Evolutionary conservation across 2,888 invertebrate genomes (phyloP), one percentile per base, ranked within the genome.

Genomic region (Morinoia aosen): DNA sequence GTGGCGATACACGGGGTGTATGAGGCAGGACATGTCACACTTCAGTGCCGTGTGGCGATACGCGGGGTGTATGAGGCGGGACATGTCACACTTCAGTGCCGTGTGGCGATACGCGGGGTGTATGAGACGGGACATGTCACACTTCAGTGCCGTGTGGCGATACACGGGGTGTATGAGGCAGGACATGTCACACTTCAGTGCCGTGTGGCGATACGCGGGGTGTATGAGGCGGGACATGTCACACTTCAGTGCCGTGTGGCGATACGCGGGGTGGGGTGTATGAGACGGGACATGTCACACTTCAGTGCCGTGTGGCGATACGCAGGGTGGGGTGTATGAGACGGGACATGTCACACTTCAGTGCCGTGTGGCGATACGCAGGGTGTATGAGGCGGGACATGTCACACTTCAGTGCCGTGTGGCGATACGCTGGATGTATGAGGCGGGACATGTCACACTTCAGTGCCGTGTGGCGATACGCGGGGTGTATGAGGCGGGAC

Each of bases 351-450:
- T 56, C 39, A 33, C 57, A 58, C n/a, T 33, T 76, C 76, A 7
- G 76, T 76, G 76, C 25, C 25, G 76, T 76, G 76, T 76, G 76
- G 76, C 76, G 76, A 76, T 76, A 33, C 76, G 76, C 76, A 14
- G 76, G 76, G 25, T 76, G 76, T 76, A 76, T 16, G 76, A 33
- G 48, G 48, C 1, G 33, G 33, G 25, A 19, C 93, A 93, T 58
- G 93, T 56, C 39, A 33, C 57, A 58, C n/a, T 33, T 76, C 76
- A 7, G 76, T 76, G 76, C 25, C 25, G 76, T 76, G 76, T 76
- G 76, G 76, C 76, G 76, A 76, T 76, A 33, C 76, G 76, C 76
- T 76, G 76, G 76, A 76, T 76, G 76, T 76, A 76, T 16, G 76
- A 33, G 48, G 48, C 1, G 33, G 33, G 25, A 19, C 93, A 93